Conservation (phyloP, 2,888 invertebrate genomes). For the Tinea trinotella region DNA sequence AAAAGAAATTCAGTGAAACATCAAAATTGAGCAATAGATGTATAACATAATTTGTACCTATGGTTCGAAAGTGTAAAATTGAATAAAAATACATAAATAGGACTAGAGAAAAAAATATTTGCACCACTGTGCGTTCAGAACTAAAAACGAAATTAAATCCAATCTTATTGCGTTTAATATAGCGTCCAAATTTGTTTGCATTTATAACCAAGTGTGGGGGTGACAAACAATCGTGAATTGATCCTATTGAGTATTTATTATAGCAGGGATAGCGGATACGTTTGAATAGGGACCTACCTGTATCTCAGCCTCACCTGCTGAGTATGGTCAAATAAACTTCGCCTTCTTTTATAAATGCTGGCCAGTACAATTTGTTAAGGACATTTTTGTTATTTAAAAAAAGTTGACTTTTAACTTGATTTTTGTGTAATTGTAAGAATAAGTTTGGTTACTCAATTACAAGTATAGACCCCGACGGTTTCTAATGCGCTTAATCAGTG, state of each 20-base stretch:
- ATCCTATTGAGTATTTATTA: slow-evolving; percentile 39
- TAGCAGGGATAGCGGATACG: slow-evolving; percentile 45
- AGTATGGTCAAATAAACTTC: slow-evolving; percentile 17
- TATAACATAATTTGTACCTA: slow-evolving; percentile 8
- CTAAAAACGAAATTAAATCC: neutral
- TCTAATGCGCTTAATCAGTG: too few species aligned
- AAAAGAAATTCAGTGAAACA: neutral
- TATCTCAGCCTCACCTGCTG: slow-evolving; percentile 14
- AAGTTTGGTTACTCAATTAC: too few species aligned
- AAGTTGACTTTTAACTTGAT: neutral
- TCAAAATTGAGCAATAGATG: slow-evolving; percentile 5
- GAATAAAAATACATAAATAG: slow-evolving; percentile 28
- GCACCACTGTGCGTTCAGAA: neutral
- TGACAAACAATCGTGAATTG: slow-evolving; percentile 22
- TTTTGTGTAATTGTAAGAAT: too few species aligned
- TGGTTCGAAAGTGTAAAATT: slow-evolving; percentile 40
- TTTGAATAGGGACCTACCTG: slow-evolving; percentile 56
- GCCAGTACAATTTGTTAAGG: neutral
- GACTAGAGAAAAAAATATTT: neutral
- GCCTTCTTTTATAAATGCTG: neutral
- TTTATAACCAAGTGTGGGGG: neutral
- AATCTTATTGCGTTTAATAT: neutral
- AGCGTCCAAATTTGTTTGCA: neutral
- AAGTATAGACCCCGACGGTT: too few species aligned
- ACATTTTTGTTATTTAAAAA: neutral